These are phyloP conservation scores for Megaceryle torquata DNA, from an alignment of 2,113 vertebrate species.

Conservation along the genomic window DNA sequence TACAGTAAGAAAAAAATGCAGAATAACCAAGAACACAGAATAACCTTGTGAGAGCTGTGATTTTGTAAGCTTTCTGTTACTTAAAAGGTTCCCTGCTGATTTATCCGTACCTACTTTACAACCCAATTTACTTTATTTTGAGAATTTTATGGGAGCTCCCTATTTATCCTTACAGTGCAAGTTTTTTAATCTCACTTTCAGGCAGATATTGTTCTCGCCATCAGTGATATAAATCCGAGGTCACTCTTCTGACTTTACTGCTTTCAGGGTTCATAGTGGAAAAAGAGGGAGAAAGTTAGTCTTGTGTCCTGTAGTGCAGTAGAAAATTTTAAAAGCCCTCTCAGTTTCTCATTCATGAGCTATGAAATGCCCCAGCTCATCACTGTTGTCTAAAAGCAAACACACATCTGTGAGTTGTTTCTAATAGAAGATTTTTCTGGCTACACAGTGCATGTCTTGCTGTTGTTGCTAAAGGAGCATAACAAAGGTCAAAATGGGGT, in stretches of 20 bases:
- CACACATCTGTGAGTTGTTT: accelerated
- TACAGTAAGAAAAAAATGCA: background rate
- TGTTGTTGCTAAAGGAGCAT: background rate
- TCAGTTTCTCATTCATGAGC: background rate
- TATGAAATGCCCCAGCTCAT: background rate
- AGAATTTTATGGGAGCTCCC: background rate
- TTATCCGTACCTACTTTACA: background rate
- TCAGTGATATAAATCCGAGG: background rate
- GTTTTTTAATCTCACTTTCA: background rate
- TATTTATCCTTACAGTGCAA: background rate
- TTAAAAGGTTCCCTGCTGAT: background rate
- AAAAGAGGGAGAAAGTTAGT: background rate
- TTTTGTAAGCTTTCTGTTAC: background rate
- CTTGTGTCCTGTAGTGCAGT: background rate
- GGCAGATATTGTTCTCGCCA: background rate
- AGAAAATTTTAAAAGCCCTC: background rate
- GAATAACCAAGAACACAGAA: background rate
- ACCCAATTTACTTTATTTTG: background rate
- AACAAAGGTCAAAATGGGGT: background rate
- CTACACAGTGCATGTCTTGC: accelerated
- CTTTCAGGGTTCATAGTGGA: background rate
- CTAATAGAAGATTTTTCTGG: background rate
- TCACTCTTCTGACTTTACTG: background rate
- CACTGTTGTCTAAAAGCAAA: background rate
- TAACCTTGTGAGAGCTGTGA: background rate